Conservation (phyloP, 1,140 invertebrate genomes). For the Bombus sibiricus region DNA sequence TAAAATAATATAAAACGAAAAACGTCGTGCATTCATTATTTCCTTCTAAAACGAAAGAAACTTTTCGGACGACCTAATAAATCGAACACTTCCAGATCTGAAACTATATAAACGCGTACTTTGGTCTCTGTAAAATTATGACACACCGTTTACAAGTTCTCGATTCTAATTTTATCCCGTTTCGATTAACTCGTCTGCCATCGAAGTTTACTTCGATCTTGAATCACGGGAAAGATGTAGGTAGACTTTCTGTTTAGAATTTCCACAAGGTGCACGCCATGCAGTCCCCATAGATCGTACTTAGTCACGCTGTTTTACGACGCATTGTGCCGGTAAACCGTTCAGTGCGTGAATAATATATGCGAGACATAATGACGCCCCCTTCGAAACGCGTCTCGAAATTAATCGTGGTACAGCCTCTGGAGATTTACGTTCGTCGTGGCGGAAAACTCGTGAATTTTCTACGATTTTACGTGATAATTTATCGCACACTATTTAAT, state of each 20-base stretch:
- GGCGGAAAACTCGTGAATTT: background rate
- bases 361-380: background rate
- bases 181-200: background rate
- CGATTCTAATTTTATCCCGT: background rate
- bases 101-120: background rate
- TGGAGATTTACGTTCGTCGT: background rate
- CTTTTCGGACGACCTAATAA: background rate
- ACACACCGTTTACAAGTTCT: background rate
- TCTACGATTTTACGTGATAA: too few relatives aligned
- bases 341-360: slow-evolving; percentile 27
- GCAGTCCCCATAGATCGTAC: slow-evolving; percentile 13
- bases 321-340: slow-evolving; percentile 31
- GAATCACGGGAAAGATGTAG: background rate
- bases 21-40: too few relatives aligned
- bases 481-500: background rate
- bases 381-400: background rate
- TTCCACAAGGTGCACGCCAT: background rate
- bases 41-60: too few relatives aligned
- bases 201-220: background rate
- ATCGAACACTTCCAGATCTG: background rate
- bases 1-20: too few relatives aligned
- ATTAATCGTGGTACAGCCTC: background rate
- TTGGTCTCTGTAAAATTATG: slow-evolving; percentile 2
- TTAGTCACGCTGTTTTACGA: slow-evolving; percentile 38
- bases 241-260: too few relatives aligned